Evolutionary conservation across 2,797 vertebrate species (phyloP).

Genomic region (Varecia variegata): DNA sequence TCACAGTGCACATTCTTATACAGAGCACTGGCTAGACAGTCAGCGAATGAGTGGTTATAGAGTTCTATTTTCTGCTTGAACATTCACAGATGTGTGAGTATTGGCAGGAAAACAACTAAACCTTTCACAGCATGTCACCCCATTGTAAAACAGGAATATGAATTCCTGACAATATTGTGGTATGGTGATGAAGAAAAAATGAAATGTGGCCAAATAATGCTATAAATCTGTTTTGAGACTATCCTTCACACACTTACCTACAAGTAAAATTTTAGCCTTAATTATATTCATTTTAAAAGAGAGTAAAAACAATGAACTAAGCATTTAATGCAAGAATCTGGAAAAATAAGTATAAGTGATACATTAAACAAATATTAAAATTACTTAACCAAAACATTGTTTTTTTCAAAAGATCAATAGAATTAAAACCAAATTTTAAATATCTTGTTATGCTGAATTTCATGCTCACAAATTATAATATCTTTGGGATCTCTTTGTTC

Average conservation of each 20-base stretch:
- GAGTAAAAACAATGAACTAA: neutral
- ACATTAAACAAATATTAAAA: neutral
- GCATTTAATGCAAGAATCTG: neutral
- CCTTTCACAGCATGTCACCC: neutral
- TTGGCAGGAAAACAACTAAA: neutral
- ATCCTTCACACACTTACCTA: neutral
- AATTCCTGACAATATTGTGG: neutral
- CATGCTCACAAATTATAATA: neutral
- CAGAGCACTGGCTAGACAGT: neutral
- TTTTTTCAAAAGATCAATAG: neutral
- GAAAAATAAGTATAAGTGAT: neutral
- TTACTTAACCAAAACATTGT: neutral
- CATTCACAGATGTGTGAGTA: neutral
- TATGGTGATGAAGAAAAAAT: neutral
- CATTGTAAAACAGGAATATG: neutral
- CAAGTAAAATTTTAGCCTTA: neutral
- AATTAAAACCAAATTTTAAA: neutral
- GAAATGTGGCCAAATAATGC: neutral
- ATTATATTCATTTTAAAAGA: neutral
- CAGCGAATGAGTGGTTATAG: neutral
- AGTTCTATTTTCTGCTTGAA: neutral
- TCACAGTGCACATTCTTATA: neutral
- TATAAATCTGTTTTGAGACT: neutral
- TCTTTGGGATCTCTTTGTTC: neutral
- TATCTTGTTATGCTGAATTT: neutral